A percentile compares a stretch with the other conserved stretches of the same genome.
These are phyloP conservation scores for Sinhomidia bicolor DNA, from an alignment of 2,888 invertebrate species.

Conservation along the genomic window DNA sequence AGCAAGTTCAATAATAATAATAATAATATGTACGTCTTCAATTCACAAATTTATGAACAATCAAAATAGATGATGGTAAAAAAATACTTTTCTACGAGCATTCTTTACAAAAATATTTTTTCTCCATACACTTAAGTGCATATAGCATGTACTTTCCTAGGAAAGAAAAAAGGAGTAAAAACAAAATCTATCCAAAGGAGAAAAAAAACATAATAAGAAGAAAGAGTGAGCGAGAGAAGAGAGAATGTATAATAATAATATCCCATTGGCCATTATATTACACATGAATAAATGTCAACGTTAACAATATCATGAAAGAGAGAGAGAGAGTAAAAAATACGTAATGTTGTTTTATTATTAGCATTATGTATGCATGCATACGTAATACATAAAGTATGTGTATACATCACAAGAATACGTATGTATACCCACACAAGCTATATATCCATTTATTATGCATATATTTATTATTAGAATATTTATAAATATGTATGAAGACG, in stretches of 20 bases:
- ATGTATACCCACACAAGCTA: background rate
- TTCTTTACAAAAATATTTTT: no score
- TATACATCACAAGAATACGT: background rate
- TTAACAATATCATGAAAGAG: slow-evolving; percentile 65
- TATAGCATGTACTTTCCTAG: background rate
- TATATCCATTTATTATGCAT: slow-evolving; percentile 48
- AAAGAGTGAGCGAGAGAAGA: slow-evolving; percentile 18
- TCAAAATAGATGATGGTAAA: slow-evolving; percentile 26
- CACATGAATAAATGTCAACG: slow-evolving; percentile 73
- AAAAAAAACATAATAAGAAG: background rate
- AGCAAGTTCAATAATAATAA: background rate
- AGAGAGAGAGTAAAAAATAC: slow-evolving; percentile 35
- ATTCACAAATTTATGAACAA: slow-evolving; percentile 43
- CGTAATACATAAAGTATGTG: slow-evolving; percentile 28
- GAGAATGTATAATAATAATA: slow-evolving; percentile 46
- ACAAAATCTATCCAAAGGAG: slow-evolving; percentile 7
- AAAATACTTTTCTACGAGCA: slow-evolving; percentile 12
- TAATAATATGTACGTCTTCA: slow-evolving; percentile 10
- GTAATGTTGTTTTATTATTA: slow-evolving; percentile 41
- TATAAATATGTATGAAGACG: slow-evolving; percentile 54
- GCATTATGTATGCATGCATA: slow-evolving; percentile 51
- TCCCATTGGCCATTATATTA: slow-evolving; percentile 71
- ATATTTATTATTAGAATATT: slow-evolving; percentile 50
- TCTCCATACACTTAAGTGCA: no score
- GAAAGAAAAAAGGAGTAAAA: background rate